Base-by-base conservation (phyloP, 1,140 invertebrate species). In the Trichonephila clavata region DNA sequence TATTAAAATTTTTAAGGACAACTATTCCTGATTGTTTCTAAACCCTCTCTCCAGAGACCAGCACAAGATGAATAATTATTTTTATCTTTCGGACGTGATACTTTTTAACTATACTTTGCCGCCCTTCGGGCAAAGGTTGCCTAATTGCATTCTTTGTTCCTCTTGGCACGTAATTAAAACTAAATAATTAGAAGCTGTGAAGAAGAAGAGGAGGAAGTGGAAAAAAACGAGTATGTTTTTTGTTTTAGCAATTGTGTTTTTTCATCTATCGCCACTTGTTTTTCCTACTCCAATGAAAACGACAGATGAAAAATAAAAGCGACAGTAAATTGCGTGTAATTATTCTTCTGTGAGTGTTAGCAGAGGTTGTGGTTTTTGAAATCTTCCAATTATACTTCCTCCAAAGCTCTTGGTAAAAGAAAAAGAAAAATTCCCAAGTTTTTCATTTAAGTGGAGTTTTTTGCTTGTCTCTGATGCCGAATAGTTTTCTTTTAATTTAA, bases 151-250 rank as follows among this genome's bases (percentile, higher is more conserved):
- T 83, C 81, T 83, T 83, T 83, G 81, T 83, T 83, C 81, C 43
- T 59, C 81, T 83, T 83, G 81, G 81, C 81, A 83, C 57, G 81
- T 83, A 83, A 83, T 83, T 83, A 83, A 83, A 83, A 83, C 81
- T 83, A 83, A 83, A 83, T 83, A 83, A 83, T 83, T 83, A 83
- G 43, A 83, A 83, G 81, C 43, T 83, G 39, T 16, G 81, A 83
- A 83, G 43, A 43, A 59, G 10, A 21, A 27, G 50, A 43, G 32
- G 50, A 50, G 50, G 50, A 50, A 50, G 50, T 10, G 5, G 20
- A 59, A 83, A 83, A 83, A 83, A 59, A 24, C 6, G 6, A 27
- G 14, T n/a, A n/a, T 57, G 24, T 83, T 83, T 83, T 83, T 83
- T 83, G 14, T 83, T 20, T n/a, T 83, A 10, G 81, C n/a, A 50